Evolutionary conservation across 30 jellyfish, hydroid and myxozoan genomes (phyloP).

Genomic region (Hydra vulgaris): DNA sequence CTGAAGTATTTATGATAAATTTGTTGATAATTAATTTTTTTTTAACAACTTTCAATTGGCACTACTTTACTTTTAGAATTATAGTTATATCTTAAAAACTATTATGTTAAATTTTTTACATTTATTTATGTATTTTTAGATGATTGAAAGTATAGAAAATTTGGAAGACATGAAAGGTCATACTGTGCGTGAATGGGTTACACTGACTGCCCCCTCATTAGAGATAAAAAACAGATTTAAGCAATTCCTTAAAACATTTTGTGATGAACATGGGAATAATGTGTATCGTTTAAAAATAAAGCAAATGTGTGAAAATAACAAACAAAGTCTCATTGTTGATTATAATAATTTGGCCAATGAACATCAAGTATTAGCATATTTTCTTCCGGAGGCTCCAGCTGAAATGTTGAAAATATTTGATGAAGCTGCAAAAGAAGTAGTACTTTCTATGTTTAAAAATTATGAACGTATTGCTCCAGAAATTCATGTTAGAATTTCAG

Average conservation of each 20-base stretch:
- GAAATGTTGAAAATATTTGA: conserved; percentile 92
- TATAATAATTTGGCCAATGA: conserved; percentile 84
- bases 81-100: too few species aligned
- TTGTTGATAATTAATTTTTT: background rate
- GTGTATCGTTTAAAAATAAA: conserved; percentile 81
- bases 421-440: conserved; percentile 98
- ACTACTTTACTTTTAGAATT: too few species aligned
- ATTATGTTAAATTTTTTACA: too few species aligned
- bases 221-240: too few species aligned
- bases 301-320: conserved; percentile 95
- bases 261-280: conserved; percentile 86
- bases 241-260: too few species aligned
- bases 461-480: conserved; percentile 91
- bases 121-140: too few species aligned
- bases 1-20: conserved; percentile 50
- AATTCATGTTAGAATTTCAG: conserved; percentile 84
- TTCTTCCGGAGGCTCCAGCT: conserved; percentile 98
- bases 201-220: too few species aligned
- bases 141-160: too few species aligned
- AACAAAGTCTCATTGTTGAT: conserved; percentile 78
- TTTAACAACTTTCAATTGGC: conserved; percentile 18
- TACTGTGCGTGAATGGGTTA: too few species aligned
- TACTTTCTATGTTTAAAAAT: conserved; percentile 83
- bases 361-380: conserved; percentile 96
- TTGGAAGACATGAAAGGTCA: too few species aligned